Evolutionary conservation across 2,888 invertebrate species (phyloP).

Genomic region (Caenorhabditis sp.): DNA sequence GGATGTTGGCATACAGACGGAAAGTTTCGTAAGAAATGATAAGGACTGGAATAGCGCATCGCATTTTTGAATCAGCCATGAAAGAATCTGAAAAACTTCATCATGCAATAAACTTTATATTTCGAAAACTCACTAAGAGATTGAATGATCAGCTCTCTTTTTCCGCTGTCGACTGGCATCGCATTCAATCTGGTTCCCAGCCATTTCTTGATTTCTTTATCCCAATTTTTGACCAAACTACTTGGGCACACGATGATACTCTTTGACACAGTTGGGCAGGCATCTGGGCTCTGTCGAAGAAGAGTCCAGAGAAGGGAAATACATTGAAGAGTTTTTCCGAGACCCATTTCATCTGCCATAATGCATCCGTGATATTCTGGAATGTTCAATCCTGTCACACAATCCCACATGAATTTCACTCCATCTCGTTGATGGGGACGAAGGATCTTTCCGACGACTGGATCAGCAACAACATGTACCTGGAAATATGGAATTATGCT

Average conservation of each 20-base stretch:
- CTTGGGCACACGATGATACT: constrained; percentile 97
- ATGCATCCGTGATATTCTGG: constrained; percentile 89
- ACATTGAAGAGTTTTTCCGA: constrained; percentile 97
- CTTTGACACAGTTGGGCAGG: constrained; percentile 92
- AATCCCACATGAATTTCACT: constrained; percentile 99
- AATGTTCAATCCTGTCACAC: constrained; percentile 92
- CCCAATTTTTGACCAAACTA: constrained; percentile 99
- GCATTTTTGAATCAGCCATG: constrained; percentile 87
- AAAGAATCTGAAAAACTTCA: constrained; percentile 87
- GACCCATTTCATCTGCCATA: constrained; percentile 98
- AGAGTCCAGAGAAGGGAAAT: constrained; percentile 89
- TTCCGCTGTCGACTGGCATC: constrained; percentile 89
- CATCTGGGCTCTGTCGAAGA: constrained; percentile 92
- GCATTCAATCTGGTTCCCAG: constrained; percentile 90
- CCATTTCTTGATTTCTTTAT: constrained; percentile 98
- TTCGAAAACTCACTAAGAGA: constrained; percentile 82
- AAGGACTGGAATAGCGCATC: constrained; percentile 92
- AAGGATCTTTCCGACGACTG: constrained; percentile 91
- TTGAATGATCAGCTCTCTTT: constrained; percentile 90
- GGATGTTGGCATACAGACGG: constrained; percentile 92
- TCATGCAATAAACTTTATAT: not conserved
- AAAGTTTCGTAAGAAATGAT: constrained; percentile 99
- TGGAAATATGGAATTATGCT: constrained; percentile 80
- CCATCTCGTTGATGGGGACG: constrained; percentile 99
- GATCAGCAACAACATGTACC: constrained; percentile 98